Percentiles rank a stretch among this genome's conserved stretches.
Evolutionary conservation across 2,797 vertebrate genomes (phyloP).

Genomic region (Enteromius fasciolatus): DNA sequence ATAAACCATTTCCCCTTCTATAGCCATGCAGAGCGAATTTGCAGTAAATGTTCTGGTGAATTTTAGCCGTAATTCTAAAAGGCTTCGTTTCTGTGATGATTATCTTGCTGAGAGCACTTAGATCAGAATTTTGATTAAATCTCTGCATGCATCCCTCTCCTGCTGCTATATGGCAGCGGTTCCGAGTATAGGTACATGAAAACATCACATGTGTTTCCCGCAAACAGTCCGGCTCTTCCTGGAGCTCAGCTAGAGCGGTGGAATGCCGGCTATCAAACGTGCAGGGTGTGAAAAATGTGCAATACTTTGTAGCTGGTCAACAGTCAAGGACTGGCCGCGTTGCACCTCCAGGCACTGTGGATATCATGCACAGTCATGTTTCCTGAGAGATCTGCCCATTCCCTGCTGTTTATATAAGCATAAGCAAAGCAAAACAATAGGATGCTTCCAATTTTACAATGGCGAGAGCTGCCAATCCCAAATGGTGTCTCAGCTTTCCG

Average conservation of each 20-base stretch:
- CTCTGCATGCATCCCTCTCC: constrained; percentile 20
- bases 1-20: constrained; percentile 29
- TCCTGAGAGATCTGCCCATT: constrained; percentile 53
- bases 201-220: constrained; percentile 24
- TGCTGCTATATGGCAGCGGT: neutral
- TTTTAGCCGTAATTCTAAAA: constrained; percentile 23
- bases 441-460: constrained; percentile 61
- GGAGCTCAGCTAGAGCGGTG: constrained; percentile 16
- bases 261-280: constrained; percentile 20
- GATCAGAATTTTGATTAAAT: constrained; percentile 16
- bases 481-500: constrained; percentile 61
- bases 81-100: constrained; percentile 4
- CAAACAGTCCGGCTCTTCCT: constrained; percentile 20
- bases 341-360: constrained; percentile 35
- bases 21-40: constrained; percentile 26
- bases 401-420: constrained; percentile 61
- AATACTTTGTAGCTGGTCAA: constrained; percentile 22
- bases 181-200: constrained; percentile 11
- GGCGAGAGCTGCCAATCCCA: constrained; percentile 53
- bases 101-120: constrained; percentile 15
- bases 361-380: constrained; percentile 58
- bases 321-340: constrained; percentile 15
- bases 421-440: constrained; percentile 62
- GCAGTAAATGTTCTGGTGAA: constrained; percentile 22
- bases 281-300: constrained; percentile 50